A percentile compares a stretch with the other conserved stretches of the same genome.
Evolutionary conservation across 2,888 invertebrate species (phyloP).

Genomic region (Chaitophorus viminalis): DNA sequence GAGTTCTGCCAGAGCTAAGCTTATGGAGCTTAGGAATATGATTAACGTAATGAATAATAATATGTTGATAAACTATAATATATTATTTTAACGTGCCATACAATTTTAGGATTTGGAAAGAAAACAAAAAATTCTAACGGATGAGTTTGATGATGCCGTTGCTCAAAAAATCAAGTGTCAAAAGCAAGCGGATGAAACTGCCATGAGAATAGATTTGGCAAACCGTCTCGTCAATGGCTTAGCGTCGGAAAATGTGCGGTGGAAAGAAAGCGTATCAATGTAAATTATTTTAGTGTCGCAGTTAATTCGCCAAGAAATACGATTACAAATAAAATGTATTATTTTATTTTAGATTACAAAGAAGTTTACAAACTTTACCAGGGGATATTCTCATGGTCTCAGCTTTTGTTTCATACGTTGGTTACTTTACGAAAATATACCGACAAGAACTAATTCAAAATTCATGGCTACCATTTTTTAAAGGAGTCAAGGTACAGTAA

Average conservation of each 20-base stretch:
- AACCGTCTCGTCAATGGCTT: conserved; percentile 92
- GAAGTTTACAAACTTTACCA: conserved; percentile 81
- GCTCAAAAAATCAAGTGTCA: conserved; percentile 90
- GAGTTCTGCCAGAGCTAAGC: conserved; percentile 81
- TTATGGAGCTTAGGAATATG: conserved; percentile 79
- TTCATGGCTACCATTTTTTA: conserved; percentile 84
- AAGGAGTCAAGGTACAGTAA: conserved; percentile 73
- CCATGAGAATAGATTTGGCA: conserved; percentile 88
- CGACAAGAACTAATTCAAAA: conserved; percentile 80
- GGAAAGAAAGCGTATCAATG: conserved; percentile 76
- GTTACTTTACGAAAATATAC: conserved; percentile 89
- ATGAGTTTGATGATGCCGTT: conserved; percentile 86
- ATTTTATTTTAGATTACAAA: conserved; percentile 72
- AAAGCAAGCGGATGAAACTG: conserved; percentile 90
- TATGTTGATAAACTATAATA: neutral
- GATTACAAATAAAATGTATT: neutral
- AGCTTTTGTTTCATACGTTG: conserved; percentile 94
- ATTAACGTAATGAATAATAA: conserved; percentile 70
- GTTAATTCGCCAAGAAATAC: neutral
- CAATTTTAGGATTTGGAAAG: conserved; percentile 76
- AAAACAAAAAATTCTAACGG: conserved; percentile 79
- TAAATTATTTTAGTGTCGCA: conserved; percentile 65
- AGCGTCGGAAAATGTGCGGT: conserved; percentile 89
- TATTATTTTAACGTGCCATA: neutral
- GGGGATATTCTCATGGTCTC: conserved; percentile 90